Percentiles rank a stretch among this genome's conserved stretches.
These are phyloP conservation scores for Eupeodes latifasciatus DNA, from an alignment of 2,888 invertebrate genomes.

Conservation along the genomic window DNA sequence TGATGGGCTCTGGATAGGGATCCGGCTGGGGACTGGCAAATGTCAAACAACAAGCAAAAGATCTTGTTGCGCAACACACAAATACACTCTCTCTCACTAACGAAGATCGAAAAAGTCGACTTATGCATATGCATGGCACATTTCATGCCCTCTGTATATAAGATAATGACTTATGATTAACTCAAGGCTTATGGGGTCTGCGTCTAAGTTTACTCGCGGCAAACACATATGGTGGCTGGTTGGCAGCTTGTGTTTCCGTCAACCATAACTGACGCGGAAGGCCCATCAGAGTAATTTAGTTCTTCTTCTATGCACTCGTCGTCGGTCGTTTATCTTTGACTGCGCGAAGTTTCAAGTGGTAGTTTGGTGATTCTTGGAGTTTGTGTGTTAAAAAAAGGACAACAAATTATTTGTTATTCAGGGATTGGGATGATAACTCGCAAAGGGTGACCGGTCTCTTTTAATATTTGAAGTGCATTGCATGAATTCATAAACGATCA, in stretches of 20 bases:
- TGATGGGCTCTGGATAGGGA: not conserved
- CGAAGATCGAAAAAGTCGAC: not conserved
- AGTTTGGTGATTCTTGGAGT: constrained; percentile 25
- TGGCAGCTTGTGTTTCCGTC: constrained; percentile 67
- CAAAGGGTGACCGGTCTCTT: constrained; percentile 53
- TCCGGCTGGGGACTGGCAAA: constrained; percentile 14
- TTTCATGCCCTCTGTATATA: not conserved
- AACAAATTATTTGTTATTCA: constrained; percentile 53
- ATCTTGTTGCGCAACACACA: constrained; percentile 24
- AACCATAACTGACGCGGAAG: constrained; percentile 52
- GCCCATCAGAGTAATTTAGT: constrained; percentile 1
- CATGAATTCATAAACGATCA: constrained; percentile 27
- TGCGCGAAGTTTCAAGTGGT: not conserved
- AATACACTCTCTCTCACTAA: constrained; percentile 21
- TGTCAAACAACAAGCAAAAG: constrained; percentile 38
- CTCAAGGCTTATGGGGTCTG: constrained; percentile 12
- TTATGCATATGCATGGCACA: constrained; percentile 47
- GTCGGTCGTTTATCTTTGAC: not conserved
- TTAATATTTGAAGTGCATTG: constrained; percentile 59
- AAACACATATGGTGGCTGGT: constrained; percentile 67
- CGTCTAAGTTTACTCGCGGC: not conserved
- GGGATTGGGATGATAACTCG: constrained; percentile 45
- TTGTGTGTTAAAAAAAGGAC: constrained; percentile 36
- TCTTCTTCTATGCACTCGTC: not conserved
- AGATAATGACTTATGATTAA: constrained; percentile 59